phyloP scores from a whole-genome alignment of 2,113 vertebrate species.

The Gadus chalcogrammus region DNA sequence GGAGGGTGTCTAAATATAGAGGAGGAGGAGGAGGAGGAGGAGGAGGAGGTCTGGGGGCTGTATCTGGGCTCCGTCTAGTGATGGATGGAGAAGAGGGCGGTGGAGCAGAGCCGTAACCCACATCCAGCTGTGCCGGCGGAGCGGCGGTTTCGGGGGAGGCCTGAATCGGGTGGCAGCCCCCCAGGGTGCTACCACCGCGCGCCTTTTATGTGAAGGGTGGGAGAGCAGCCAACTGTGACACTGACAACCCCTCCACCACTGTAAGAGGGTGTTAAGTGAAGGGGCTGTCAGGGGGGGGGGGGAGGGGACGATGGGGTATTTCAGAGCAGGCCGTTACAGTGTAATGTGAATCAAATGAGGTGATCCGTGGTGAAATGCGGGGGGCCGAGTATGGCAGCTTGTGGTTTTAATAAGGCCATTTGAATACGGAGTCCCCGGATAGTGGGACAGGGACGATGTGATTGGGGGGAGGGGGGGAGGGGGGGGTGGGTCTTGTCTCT shows the following conservation, averaged over 20 bases:
- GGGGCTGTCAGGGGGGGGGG: slow-evolving; percentile 23
- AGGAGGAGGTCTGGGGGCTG: too few species aligned
- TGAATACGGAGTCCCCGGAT: slow-evolving; percentile 52
- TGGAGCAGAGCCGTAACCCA: too few species aligned
- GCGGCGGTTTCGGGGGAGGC: too few species aligned
- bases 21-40: too few species aligned
- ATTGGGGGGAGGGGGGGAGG: too few species aligned
- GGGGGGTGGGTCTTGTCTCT: slow-evolving; percentile 8
- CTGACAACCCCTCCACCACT: slow-evolving; percentile 11
- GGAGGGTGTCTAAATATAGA: too few species aligned
- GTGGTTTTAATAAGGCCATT: slow-evolving; percentile 47
- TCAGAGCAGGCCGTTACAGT: slow-evolving; percentile 38
- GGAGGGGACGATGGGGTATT: slow-evolving; percentile 11
- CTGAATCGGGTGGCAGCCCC: too few species aligned
- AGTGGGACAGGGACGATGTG: slow-evolving; percentile 23
- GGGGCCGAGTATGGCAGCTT: slow-evolving; percentile 29
- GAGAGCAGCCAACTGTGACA: neutral
- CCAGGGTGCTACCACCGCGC: neutral
- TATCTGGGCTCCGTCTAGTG: too few species aligned
- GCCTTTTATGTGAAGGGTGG: neutral
- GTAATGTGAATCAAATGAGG: slow-evolving; percentile 55
- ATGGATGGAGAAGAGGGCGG: too few species aligned
- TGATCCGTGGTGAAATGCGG: slow-evolving; percentile 43
- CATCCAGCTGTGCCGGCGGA: too few species aligned
- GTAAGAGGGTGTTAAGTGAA: neutral